These are phyloP conservation scores for Tenthredo scrophulariae DNA, from an alignment of 2,888 invertebrate species.

Conservation along the genomic window DNA sequence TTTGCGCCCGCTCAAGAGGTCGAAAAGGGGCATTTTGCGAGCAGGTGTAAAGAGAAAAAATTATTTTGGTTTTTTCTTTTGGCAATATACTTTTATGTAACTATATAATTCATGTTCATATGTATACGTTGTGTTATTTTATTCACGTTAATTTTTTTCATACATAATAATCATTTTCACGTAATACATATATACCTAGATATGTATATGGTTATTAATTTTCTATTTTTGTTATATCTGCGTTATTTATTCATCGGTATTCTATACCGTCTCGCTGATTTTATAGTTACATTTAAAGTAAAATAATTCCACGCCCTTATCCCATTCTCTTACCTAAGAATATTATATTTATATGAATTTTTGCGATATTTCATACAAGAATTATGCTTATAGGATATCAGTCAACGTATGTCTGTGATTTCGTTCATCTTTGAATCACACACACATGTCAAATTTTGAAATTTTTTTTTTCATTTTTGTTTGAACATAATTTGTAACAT, in stretches of 20 bases:
- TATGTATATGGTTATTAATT: background rate
- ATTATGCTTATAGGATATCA: background rate
- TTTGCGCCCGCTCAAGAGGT: too few relatives aligned
- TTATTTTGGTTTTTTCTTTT: conserved; percentile 50
- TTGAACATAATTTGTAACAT: background rate
- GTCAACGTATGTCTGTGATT: conserved; percentile 3
- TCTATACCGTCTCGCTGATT: background rate
- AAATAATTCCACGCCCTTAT: conserved; percentile 6
- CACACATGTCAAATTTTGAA: background rate
- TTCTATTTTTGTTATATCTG: background rate
- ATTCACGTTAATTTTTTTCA: background rate
- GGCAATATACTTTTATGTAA: conserved; percentile 43
- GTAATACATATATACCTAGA: background rate
- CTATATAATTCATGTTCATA: background rate
- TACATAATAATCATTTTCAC: background rate
- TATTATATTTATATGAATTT: background rate
- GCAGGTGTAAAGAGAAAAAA: too few relatives aligned
- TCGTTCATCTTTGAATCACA: conserved; percentile 66
- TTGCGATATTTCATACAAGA: conserved; percentile 27
- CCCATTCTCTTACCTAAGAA: conserved; percentile 43
- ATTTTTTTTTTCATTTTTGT: background rate
- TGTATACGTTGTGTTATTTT: conserved; percentile 3
- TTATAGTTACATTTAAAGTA: background rate
- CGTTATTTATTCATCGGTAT: background rate
- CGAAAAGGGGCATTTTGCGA: too few relatives aligned